Evolutionary conservation across 2,888 invertebrate genomes (phyloP).

Genomic region (Dasysyrphus tricinctus): DNA sequence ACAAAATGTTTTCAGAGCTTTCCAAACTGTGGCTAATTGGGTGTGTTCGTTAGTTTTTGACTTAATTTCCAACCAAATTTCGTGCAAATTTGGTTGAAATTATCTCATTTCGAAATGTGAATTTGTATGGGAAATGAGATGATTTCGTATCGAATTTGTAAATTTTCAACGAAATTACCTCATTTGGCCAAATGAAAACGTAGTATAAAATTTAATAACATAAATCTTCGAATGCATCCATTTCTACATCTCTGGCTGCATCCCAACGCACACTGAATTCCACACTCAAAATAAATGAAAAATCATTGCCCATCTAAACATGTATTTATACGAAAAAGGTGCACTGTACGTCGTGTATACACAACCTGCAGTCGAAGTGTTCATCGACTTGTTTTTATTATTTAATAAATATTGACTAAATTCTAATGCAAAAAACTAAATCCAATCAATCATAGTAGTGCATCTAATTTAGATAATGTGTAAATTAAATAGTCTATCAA

Average conservation of each 20-base stretch:
- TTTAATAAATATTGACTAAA: conserved; percentile 58
- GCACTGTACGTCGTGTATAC: conserved; percentile 73
- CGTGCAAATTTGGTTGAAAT: no score
- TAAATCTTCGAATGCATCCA: not conserved
- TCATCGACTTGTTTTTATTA: conserved; percentile 64
- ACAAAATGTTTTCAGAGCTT: no score
- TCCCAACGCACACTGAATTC: conserved; percentile 26
- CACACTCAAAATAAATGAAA: not conserved
- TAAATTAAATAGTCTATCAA: conserved; percentile 56
- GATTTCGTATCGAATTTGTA: no score
- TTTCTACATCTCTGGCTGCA: conserved; percentile 2
- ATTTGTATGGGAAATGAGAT: no score
- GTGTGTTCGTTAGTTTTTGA: no score
- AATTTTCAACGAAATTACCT: no score
- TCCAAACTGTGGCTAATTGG: no score
- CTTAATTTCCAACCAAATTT: no score
- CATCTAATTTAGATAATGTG: conserved; percentile 69
- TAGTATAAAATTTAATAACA: no score
- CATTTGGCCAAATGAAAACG: no score
- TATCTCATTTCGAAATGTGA: no score
- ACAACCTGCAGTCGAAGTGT: conserved; percentile 69
- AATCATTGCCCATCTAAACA: conserved; percentile 47
- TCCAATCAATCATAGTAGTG: conserved; percentile 57
- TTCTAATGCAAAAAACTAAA: conserved; percentile 58
- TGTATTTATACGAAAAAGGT: conserved; percentile 14